These are phyloP conservation scores for Malurus melanocephalus DNA, from an alignment of 2,113 vertebrate genomes.

Conservation along the genomic window DNA sequence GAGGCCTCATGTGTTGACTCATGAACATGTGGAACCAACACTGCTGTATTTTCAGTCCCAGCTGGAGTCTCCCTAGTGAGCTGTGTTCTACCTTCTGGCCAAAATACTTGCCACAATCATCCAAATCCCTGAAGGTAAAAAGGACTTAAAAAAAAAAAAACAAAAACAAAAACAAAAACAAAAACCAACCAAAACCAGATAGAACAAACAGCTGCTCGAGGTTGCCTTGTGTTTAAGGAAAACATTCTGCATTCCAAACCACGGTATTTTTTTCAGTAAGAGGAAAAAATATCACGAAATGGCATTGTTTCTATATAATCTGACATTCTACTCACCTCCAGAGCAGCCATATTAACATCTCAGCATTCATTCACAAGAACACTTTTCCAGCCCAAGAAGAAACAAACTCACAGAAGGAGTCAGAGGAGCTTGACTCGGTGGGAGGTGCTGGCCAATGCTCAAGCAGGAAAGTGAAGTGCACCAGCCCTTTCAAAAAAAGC, in stretches of 20 bases:
- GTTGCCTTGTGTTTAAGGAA: neutral
- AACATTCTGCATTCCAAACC: neutral
- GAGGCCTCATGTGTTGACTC: neutral
- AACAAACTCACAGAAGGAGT: neutral
- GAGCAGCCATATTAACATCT: neutral
- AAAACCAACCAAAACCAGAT: neutral
- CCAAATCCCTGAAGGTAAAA: slow-evolving; percentile 32
- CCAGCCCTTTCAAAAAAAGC: neutral
- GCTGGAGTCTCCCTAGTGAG: slow-evolving; percentile 30
- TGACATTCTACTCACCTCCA: neutral
- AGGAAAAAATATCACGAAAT: neutral
- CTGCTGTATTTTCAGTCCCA: neutral
- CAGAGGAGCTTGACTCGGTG: neutral
- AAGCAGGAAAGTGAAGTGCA: neutral
- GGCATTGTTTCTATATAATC: neutral
- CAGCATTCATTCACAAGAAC: neutral
- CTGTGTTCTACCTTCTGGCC: slow-evolving; percentile 36
- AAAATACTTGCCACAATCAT: slow-evolving; percentile 11
- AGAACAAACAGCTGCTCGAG: slow-evolving; percentile 6
- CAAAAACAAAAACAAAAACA: neutral
- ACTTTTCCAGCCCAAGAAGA: neutral
- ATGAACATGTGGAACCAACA: neutral
- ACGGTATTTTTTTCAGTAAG: neutral
- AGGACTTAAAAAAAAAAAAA: neutral
- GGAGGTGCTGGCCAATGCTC: neutral